Evolutionary conservation across 1,140 invertebrate species (phyloP).

Genomic region (Leptopilina boulardi): DNA sequence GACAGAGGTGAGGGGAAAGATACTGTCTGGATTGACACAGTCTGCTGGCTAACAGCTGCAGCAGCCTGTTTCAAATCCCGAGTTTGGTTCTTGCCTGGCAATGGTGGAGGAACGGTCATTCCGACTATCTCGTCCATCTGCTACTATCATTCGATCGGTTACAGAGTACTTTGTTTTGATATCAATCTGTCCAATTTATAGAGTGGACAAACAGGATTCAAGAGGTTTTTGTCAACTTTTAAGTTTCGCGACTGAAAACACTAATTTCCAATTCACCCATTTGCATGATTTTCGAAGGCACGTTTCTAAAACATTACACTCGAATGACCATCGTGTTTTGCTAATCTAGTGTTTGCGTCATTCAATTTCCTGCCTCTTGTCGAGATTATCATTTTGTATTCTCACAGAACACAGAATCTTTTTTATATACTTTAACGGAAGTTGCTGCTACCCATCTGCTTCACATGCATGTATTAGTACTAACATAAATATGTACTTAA

Average conservation of each 20-base stretch:
- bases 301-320: slow-evolving; percentile 39
- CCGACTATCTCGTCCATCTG: slow-evolving; percentile 62
- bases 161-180: not conserved
- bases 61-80: slow-evolving; percentile 54
- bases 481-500: no score
- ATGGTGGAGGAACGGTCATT: slow-evolving; percentile 70
- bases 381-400: no score
- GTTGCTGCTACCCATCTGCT: not conserved
- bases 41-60: slow-evolving; percentile 52
- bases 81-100: slow-evolving; percentile 60
- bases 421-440: not conserved
- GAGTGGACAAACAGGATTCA: not conserved
- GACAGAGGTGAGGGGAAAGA: slow-evolving; percentile 54
- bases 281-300: slow-evolving; percentile 41
- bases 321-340: not conserved
- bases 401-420: no score
- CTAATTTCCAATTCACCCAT: slow-evolving; percentile 38
- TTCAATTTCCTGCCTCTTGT: no score
- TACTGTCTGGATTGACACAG: slow-evolving; percentile 67
- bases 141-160: slow-evolving; percentile 42
- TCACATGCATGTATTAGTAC: no score
- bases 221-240: not conserved
- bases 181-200: no score
- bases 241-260: not conserved
- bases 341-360: not conserved